These are phyloP conservation scores for Dasyprocta punctata DNA, from an alignment of 2,113 vertebrate genomes.

Conservation along the genomic window DNA sequence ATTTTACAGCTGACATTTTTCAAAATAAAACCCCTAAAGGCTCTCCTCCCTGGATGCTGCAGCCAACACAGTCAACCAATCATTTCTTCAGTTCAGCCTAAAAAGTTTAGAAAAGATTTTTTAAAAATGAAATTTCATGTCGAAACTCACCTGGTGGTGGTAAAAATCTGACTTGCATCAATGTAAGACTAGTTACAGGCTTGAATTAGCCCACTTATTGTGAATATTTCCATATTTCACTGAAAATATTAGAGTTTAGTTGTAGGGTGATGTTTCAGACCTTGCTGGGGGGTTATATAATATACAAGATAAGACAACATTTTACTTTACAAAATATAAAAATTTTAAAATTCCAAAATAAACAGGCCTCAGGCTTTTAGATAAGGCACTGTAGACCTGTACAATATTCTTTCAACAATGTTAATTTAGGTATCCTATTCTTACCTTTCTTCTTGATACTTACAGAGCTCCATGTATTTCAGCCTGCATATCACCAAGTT, in stretches of 20 bases:
- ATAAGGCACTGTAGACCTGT: neutral
- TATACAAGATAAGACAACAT: neutral
- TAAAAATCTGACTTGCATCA: slow-evolving; percentile 37
- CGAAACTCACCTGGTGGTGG: slow-evolving; percentile 19
- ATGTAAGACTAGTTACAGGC: neutral
- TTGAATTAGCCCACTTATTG: neutral
- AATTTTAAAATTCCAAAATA: neutral
- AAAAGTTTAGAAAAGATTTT: neutral
- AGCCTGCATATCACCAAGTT: neutral
- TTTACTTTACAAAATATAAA: slow-evolving; percentile 23
- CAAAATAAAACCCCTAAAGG: slow-evolving; percentile 6
- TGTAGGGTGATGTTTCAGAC: neutral
- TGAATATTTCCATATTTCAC: slow-evolving; percentile 31
- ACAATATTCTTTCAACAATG: neutral
- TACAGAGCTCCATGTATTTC: neutral
- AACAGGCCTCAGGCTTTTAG: slow-evolving; percentile 5
- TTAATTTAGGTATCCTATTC: neutral
- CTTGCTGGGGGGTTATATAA: neutral
- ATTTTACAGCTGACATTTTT: neutral
- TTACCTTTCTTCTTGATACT: neutral
- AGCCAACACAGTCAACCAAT: neutral
- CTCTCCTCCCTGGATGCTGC: neutral
- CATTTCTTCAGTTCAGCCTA: neutral
- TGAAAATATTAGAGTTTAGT: slow-evolving; percentile 26
- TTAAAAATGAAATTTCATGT: neutral